A percentile compares a stretch with the other conserved stretches of the same genome.
Evolutionary conservation across 2,797 vertebrate species (phyloP).

Genomic region (Periophthalmus magnuspinnatus): DNA sequence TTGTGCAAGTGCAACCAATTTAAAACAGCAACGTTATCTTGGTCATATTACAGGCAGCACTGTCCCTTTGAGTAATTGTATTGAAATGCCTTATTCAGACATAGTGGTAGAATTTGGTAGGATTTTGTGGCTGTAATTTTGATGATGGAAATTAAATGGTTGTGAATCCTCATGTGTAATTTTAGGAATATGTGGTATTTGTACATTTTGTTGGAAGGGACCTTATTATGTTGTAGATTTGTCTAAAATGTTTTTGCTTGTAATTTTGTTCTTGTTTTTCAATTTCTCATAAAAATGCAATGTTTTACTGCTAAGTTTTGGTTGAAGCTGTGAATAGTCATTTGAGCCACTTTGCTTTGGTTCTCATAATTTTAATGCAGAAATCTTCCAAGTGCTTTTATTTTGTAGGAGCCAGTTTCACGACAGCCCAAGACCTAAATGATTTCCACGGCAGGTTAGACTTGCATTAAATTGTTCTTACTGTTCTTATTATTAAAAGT

Average conservation of each 20-base stretch:
- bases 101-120: background rate
- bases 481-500: background rate
- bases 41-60: too few relatives aligned
- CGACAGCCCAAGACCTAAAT: conserved; percentile 28
- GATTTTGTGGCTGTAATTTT: conserved; percentile 10
- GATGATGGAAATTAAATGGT: background rate
- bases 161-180: conserved; percentile 17
- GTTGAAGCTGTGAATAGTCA: conserved; percentile 74
- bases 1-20: background rate
- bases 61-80: conserved; percentile 12
- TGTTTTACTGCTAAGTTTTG: conserved; percentile 57
- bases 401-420: conserved; percentile 42
- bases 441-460: conserved; percentile 38
- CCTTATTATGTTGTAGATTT: conserved; percentile 35
- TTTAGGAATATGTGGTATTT: conserved; percentile 40
- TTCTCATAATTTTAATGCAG: conserved; percentile 21
- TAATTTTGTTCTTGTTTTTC: conserved; percentile 25
- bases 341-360: conserved; percentile 65
- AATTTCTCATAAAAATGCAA: conserved; percentile 45
- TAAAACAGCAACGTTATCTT: background rate
- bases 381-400: conserved; percentile 23
- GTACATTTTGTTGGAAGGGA: conserved; percentile 39
- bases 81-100: conserved; percentile 15
- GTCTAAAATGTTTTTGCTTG: conserved; percentile 27
- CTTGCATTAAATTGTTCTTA: background rate